Conservation (phyloP, 2,113 vertebrate species). For the Penelope pileata region DNA sequence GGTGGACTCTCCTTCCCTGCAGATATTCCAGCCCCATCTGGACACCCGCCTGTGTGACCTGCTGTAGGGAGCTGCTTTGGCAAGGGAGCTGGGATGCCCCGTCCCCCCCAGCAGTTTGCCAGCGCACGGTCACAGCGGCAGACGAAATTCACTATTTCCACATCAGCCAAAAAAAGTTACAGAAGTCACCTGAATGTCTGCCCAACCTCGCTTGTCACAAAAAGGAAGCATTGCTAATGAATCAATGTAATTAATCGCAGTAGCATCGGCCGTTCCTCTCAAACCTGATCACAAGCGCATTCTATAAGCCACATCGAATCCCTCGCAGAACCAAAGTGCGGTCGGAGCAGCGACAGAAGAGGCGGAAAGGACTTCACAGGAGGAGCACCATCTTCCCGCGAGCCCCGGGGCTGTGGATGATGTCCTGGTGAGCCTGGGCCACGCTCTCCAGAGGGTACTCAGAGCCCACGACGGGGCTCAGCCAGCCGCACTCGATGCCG, state of each 20-base stretch:
- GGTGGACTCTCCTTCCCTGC: too few species aligned
- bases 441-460: slow-evolving; percentile 79
- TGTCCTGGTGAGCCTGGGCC: slow-evolving; percentile 78
- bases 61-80: too few species aligned
- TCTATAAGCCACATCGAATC: not conserved
- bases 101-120: not conserved
- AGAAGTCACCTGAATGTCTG: not conserved
- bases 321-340: not conserved
- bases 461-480: slow-evolving; percentile 78
- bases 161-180: not conserved
- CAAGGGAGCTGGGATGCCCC: fast-evolving
- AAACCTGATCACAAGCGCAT: not conserved
- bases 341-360: not conserved
- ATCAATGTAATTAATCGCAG: not conserved
- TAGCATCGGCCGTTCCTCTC: not conserved
- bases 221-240: not conserved
- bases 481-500: slow-evolving; percentile 83
- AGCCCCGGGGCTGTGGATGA: slow-evolving; percentile 77
- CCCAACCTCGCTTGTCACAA: not conserved
- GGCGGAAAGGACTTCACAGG: not conserved
- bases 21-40: too few species aligned
- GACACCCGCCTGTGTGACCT: too few species aligned
- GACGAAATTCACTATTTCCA: not conserved
- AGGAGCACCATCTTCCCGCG: slow-evolving; percentile 86
- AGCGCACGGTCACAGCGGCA: not conserved